phyloP scores from a whole-genome alignment of 2,797 vertebrate genomes.

The Rhinoraja longicauda region DNA sequence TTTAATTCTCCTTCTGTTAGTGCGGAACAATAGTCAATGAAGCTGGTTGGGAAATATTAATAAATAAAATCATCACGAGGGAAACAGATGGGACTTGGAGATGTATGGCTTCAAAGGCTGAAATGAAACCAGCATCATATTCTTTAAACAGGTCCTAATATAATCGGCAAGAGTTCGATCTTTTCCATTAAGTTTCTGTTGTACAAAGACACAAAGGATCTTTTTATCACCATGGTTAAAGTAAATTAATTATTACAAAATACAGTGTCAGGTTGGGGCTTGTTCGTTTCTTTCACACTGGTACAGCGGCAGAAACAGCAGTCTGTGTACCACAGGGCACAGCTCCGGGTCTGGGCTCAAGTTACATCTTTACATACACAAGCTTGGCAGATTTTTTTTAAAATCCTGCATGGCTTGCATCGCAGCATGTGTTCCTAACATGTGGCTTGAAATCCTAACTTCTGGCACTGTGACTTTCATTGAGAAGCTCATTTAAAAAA shows the following conservation, averaged over 20 bases:
- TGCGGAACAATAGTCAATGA: constrained; percentile 59
- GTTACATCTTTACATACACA: constrained; percentile 68
- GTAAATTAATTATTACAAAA: constrained; percentile 54
- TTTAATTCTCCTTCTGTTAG: constrained; percentile 59
- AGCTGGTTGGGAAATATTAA: constrained; percentile 69
- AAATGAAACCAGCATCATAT: constrained; percentile 56
- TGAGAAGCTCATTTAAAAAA: constrained; percentile 52
- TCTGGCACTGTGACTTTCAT: constrained; percentile 52
- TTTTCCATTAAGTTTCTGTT: constrained; percentile 44
- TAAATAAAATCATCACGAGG: constrained; percentile 64
- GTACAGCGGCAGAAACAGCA: constrained; percentile 59
- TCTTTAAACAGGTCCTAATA: constrained; percentile 48
- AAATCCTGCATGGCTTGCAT: constrained; percentile 55
- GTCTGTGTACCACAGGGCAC: constrained; percentile 55
- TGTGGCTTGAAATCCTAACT: constrained; percentile 58
- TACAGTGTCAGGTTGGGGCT: constrained; percentile 50
- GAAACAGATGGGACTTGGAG: constrained; percentile 70
- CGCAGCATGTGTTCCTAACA: constrained; percentile 58
- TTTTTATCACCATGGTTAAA: constrained; percentile 51
- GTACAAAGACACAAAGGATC: constrained; percentile 44
- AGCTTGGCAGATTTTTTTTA: constrained; percentile 57
- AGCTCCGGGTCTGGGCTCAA: constrained; percentile 54
- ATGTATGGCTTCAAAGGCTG: constrained; percentile 59
- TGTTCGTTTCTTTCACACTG: constrained; percentile 49
- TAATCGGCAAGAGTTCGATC: constrained; percentile 44